These are phyloP conservation scores for Lagenorhynchus albirostris DNA, from an alignment of 2,113 vertebrate species.

Conservation along the genomic window DNA sequence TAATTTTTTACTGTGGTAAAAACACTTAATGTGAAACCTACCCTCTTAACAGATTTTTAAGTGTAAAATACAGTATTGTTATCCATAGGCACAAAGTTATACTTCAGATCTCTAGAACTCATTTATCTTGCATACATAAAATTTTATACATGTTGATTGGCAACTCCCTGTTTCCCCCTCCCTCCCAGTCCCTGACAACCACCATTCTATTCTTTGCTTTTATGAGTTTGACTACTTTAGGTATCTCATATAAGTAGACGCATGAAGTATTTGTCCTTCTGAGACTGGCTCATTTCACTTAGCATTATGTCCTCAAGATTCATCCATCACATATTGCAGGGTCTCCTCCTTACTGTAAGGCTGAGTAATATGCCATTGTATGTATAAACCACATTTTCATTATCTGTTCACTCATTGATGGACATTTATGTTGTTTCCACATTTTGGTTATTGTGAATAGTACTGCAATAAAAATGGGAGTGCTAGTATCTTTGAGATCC, in stretches of 20 bases:
- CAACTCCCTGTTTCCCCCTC: background rate
- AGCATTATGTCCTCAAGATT: background rate
- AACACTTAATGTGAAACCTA: background rate
- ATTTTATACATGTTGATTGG: background rate
- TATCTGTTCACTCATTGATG: background rate
- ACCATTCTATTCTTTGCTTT: background rate
- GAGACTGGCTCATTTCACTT: background rate
- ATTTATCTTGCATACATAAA: background rate
- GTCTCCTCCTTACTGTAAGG: background rate
- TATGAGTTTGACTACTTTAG: background rate
- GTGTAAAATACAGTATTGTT: background rate
- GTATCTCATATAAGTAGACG: background rate
- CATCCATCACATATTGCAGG: background rate
- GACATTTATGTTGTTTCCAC: background rate
- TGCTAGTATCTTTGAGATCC: background rate
- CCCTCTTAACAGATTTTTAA: background rate
- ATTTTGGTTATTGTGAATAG: background rate
- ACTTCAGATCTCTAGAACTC: background rate
- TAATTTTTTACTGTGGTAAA: background rate
- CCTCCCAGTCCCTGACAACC: background rate
- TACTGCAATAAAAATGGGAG: background rate
- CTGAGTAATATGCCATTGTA: background rate
- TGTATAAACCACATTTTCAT: background rate
- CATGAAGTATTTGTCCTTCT: background rate
- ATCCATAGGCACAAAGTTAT: background rate